Evolutionary conservation across 2,888 invertebrate species (phyloP).

Genomic region (Coleophora flavipennella): DNA sequence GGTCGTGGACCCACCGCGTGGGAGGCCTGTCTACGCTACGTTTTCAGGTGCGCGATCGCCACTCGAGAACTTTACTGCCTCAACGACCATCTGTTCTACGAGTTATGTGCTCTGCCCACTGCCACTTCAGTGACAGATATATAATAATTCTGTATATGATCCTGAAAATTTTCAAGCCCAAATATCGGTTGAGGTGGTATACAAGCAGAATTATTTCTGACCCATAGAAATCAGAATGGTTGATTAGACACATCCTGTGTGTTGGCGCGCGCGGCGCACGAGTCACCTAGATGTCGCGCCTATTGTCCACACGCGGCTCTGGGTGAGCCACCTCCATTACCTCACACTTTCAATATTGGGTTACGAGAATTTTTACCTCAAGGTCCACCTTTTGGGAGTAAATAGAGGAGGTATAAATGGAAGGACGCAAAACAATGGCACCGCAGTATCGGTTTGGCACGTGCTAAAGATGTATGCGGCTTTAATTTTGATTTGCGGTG

Average conservation of each 20-base stretch:
- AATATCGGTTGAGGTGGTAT: no score
- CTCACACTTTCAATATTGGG: conserved; percentile 71
- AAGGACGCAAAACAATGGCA: conserved; percentile 54
- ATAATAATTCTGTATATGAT: no score
- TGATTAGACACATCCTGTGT: conserved; percentile 59
- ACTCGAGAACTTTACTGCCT: no score
- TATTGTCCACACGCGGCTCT: conserved; percentile 60
- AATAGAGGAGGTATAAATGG: conserved; percentile 68
- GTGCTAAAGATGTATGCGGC: conserved; percentile 56
- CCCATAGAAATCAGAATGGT: no score
- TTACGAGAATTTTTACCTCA: conserved; percentile 71
- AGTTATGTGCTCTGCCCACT: no score
- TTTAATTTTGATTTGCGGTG: conserved; percentile 46
- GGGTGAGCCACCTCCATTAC: conserved; percentile 67
- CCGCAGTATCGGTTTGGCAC: conserved; percentile 54
- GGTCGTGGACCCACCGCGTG: no score
- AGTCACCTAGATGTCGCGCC: conserved; percentile 70
- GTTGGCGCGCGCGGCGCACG: conserved; percentile 39
- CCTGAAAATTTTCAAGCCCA: no score
- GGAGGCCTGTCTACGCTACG: no score
- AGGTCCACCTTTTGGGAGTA: conserved; percentile 66
- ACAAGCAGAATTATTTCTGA: no score
- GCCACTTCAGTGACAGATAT: no score
- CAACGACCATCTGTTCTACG: no score
- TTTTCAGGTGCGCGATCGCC: no score